These are phyloP conservation scores for Petrolisthes cinctipes DNA, from an alignment of 2,888 invertebrate genomes.

Conservation along the genomic window DNA sequence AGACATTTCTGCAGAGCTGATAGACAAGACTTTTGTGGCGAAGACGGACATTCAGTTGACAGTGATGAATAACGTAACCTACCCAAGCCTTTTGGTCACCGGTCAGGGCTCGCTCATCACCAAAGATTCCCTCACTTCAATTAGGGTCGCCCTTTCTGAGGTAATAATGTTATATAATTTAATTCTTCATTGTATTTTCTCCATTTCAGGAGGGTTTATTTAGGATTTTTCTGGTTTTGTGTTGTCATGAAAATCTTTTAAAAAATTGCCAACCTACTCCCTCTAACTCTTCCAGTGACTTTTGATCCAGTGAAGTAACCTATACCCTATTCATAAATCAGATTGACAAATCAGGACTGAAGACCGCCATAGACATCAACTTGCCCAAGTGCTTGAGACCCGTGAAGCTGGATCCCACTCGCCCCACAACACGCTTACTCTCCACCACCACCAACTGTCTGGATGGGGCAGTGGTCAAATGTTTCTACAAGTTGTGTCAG, in stretches of 20 bases:
- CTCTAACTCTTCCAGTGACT: too few relatives aligned
- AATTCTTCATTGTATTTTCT: too few relatives aligned
- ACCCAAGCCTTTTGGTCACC: conserved; percentile 21
- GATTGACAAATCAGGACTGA: neutral
- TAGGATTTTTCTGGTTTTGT: too few relatives aligned
- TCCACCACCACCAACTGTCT: conserved; percentile 1
- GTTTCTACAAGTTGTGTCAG: neutral
- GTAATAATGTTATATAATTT: neutral
- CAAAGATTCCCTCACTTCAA: conserved; percentile 28
- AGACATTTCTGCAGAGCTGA: conserved; percentile 3
- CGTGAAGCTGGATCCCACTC: neutral
- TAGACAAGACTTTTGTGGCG: conserved; percentile 25
- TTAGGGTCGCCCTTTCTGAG: conserved; percentile 5
- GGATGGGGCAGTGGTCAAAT: conserved; percentile 12
- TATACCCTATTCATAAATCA: neutral
- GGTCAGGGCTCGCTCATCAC: conserved; percentile 26
- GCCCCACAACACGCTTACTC: neutral
- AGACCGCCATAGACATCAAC: conserved; percentile 13
- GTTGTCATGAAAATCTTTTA: too few relatives aligned
- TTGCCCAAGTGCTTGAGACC: neutral
- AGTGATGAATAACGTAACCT: conserved; percentile 39
- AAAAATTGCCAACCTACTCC: too few relatives aligned
- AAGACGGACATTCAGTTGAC: conserved; percentile 37
- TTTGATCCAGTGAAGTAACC: too few relatives aligned
- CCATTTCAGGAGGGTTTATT: too few relatives aligned